A percentile compares a stretch with the other conserved stretches of the same genome.
Conservation (phyloP, 2,113 vertebrate species). For the Scophthalmus maximus region DNA sequence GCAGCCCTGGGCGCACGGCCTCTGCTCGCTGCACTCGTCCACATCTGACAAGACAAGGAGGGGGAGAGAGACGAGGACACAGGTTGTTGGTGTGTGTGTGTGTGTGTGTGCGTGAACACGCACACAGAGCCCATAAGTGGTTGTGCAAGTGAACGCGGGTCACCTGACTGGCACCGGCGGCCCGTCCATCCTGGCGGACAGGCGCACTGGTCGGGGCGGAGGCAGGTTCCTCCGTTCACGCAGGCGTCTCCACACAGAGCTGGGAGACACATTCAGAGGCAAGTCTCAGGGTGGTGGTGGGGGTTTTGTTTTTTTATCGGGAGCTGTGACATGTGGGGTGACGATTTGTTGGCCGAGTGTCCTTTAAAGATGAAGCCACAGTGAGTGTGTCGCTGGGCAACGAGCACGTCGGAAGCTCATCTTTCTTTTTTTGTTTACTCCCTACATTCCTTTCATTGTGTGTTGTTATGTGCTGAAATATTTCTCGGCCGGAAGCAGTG, state of each 20-base stretch:
- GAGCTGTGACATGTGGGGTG: background rate
- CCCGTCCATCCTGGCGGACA: slow-evolving; percentile 89
- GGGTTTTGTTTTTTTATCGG: background rate
- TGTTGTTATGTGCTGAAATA: background rate
- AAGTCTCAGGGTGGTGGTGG: background rate
- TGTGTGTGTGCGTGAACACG: background rate
- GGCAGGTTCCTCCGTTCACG: slow-evolving; percentile 87
- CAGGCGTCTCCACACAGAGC: slow-evolving; percentile 87
- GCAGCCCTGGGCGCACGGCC: slow-evolving; percentile 85
- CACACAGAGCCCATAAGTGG: background rate
- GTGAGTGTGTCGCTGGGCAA: background rate
- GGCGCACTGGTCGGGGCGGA: slow-evolving; percentile 82
- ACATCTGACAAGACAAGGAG: slow-evolving; percentile 83
- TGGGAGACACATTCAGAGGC: slow-evolving; percentile 50
- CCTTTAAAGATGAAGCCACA: background rate
- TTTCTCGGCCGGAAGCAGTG: slow-evolving; percentile 1
- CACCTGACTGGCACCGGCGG: slow-evolving; percentile 88
- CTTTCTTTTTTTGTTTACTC: background rate
- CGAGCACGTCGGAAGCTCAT: too few relatives aligned
- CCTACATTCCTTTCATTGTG: too few relatives aligned
- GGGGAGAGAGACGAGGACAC: background rate
- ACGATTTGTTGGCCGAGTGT: background rate
- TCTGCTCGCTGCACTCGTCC: slow-evolving; percentile 85
- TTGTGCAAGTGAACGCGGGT: background rate
- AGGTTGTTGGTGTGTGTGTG: background rate